These are phyloP conservation scores for Teleopsis dalmanni DNA, from an alignment of 1,140 invertebrate genomes.

Conservation along the genomic window DNA sequence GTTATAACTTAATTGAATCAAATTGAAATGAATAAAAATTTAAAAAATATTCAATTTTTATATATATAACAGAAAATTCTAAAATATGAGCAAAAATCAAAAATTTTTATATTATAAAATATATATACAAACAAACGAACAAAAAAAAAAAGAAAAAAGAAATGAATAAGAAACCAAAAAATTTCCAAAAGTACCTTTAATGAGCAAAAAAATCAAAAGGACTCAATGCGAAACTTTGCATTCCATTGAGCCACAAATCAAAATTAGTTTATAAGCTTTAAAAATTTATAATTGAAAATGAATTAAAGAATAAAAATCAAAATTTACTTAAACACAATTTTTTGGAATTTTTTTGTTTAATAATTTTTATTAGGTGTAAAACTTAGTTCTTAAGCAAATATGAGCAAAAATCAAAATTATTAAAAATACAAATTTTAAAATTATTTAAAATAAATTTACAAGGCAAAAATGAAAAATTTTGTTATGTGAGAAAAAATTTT, in stretches of 20 bases:
- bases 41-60: no score
- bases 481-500: not conserved
- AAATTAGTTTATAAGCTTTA: conserved; percentile 25
- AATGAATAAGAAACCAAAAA: no score
- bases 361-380: not conserved
- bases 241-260: conserved; percentile 10
- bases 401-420: conserved; percentile 11
- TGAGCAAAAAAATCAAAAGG: no score
- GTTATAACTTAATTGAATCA: no score
- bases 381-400: not conserved
- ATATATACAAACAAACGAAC: no score
- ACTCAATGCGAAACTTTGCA: conserved; percentile 15
- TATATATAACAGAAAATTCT: no score
- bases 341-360: conserved; percentile 2
- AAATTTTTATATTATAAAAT: no score
- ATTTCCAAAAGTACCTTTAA: no score
- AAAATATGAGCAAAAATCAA: no score
- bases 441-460: conserved; percentile 1
- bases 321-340: conserved; percentile 19
- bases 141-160: no score
- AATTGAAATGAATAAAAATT: no score
- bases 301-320: conserved; percentile 18
- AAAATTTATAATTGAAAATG: conserved; percentile 17
- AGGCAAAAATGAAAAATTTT: not conserved
- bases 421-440: conserved; percentile 8